Conservation (phyloP, 2,113 vertebrate genomes). For the Hylia prasina region DNA sequence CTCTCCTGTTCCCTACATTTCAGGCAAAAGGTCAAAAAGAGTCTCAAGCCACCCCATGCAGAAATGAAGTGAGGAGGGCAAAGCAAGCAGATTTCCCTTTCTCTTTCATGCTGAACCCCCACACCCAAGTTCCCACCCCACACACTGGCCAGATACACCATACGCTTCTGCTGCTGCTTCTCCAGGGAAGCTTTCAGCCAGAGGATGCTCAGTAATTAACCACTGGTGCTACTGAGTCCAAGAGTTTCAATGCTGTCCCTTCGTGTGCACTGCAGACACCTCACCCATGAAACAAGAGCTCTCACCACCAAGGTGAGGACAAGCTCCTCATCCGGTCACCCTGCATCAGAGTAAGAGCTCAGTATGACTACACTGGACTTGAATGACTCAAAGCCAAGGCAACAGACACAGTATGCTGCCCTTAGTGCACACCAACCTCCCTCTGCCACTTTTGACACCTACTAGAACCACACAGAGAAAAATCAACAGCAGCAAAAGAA, state of each 20-base stretch:
- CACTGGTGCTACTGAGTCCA: background rate
- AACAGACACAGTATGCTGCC: background rate
- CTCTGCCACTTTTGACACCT: background rate
- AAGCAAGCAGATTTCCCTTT: accelerated
- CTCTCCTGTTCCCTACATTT: background rate
- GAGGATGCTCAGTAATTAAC: background rate
- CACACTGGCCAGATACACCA: accelerated
- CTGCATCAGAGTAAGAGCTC: background rate
- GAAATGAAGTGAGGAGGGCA: background rate
- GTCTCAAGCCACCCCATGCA: background rate
- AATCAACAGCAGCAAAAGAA: background rate
- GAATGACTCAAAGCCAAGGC: background rate
- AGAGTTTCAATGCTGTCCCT: background rate
- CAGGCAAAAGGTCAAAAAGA: background rate
- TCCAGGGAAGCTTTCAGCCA: background rate
- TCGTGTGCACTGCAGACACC: accelerated
- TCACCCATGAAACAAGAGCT: background rate
- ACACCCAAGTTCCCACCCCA: accelerated
- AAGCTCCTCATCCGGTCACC: background rate
- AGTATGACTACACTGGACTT: too few species aligned
- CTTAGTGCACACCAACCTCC: background rate
- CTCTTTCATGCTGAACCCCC: background rate
- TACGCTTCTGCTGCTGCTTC: background rate
- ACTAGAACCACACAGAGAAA: background rate
- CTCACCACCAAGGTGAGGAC: background rate